phyloP scores from a whole-genome alignment of 2,888 invertebrate species.

The Harpalus rufipes region DNA sequence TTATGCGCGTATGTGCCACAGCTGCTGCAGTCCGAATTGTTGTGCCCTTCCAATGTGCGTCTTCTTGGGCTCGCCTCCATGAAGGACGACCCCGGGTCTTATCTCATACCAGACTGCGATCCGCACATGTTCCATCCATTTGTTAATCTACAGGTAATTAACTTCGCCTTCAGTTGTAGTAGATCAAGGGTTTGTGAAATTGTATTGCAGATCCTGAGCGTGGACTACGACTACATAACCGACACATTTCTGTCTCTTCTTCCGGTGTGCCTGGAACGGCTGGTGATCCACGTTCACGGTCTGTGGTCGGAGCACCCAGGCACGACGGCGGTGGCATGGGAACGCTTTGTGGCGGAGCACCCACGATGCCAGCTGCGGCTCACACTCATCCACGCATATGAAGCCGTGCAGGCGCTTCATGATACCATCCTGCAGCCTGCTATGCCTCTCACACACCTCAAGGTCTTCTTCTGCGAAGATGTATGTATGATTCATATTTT shows the following conservation, averaged over 20 bases:
- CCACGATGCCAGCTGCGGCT: slow-evolving; percentile 81
- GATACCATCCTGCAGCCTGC: slow-evolving; percentile 82
- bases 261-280: slow-evolving; percentile 77
- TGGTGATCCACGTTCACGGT: slow-evolving; percentile 86
- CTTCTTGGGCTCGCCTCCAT: slow-evolving; percentile 85
- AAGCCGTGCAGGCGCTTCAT: slow-evolving; percentile 82
- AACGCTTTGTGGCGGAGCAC: slow-evolving; percentile 78
- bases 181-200: too few relatives aligned
- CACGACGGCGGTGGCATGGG: slow-evolving; percentile 84
- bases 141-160: slow-evolving; percentile 79
- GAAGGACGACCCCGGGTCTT: slow-evolving; percentile 85
- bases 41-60: slow-evolving; percentile 79
- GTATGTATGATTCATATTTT: too few relatives aligned
- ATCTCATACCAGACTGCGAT: slow-evolving; percentile 80
- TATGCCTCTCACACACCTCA: slow-evolving; percentile 87
- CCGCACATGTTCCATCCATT: slow-evolving; percentile 81
- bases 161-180: too few relatives aligned
- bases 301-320: slow-evolving; percentile 82
- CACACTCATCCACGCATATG: slow-evolving; percentile 84
- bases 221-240: slow-evolving; percentile 80
- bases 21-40: slow-evolving; percentile 73
- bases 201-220: slow-evolving; percentile 76
- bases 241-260: slow-evolving; percentile 77
- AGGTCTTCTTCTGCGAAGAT: slow-evolving; percentile 86
- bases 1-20: slow-evolving; percentile 74